Conservation (phyloP, 1,140 invertebrate species). For the Lethrus apterus region DNA sequence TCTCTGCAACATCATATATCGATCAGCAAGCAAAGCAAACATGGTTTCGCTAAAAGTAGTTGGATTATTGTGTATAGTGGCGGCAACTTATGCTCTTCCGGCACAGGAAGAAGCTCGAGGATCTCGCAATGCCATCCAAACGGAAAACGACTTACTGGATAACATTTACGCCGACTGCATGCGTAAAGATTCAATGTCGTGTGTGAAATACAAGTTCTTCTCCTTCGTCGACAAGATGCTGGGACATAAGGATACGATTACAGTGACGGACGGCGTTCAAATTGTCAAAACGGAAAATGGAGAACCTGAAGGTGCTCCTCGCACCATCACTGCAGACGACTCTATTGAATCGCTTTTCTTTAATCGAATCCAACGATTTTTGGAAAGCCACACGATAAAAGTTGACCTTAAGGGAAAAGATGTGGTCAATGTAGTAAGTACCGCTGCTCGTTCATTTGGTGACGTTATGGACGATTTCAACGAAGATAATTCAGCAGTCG, state of each 20-base stretch:
- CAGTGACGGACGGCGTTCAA: constrained; percentile 69
- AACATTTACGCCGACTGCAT: constrained; percentile 69
- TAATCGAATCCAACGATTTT: constrained; percentile 61
- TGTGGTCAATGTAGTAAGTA: constrained; percentile 68
- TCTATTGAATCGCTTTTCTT: constrained; percentile 59
- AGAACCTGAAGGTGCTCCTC: constrained; percentile 59
- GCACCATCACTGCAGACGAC: constrained; percentile 54
- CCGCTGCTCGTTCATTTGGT: constrained; percentile 66
- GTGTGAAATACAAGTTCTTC: constrained; percentile 77
- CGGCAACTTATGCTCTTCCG: constrained; percentile 51
- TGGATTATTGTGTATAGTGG: constrained; percentile 44
- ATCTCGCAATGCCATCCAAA: constrained; percentile 51
- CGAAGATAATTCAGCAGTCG: constrained; percentile 48
- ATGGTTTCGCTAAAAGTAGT: constrained; percentile 31
- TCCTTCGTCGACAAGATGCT: constrained; percentile 75
- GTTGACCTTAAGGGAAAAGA: constrained; percentile 78
- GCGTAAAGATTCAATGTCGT: constrained; percentile 70
- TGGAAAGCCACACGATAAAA: constrained; percentile 70
- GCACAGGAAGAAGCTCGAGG: constrained; percentile 52
- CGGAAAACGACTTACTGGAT: constrained; percentile 67
- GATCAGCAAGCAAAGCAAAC: constrained; percentile 24
- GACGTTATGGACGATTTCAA: constrained; percentile 59
- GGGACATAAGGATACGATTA: constrained; percentile 66
- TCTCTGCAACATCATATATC: constrained; percentile 33
- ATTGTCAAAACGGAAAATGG: constrained; percentile 65